Percentiles rank a stretch among this genome's conserved stretches.
Conservation (phyloP, 1,140 invertebrate species). For the Carcinoscorpius rotundicauda region DNA sequence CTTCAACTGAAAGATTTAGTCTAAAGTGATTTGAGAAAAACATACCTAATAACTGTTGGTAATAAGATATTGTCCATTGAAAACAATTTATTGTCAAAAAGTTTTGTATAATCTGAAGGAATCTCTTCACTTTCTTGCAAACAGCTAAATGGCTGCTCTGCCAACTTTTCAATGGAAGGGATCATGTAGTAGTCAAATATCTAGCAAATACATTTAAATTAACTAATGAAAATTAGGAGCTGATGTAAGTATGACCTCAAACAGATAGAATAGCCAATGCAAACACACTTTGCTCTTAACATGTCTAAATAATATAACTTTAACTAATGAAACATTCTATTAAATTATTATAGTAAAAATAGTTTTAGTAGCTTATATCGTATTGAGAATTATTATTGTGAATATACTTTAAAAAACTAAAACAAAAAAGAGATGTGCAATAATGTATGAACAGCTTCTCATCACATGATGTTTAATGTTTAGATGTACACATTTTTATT, state of each 20-base stretch:
- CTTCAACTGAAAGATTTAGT: no score
- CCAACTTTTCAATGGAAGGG: slow-evolving; percentile 73
- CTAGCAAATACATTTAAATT: slow-evolving; percentile 26
- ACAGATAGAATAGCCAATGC: slow-evolving; percentile 10
- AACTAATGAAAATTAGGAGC: no score
- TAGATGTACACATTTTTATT: no score
- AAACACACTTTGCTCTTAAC: neutral
- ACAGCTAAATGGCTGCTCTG: slow-evolving; percentile 68
- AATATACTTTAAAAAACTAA: no score
- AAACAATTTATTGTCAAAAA: slow-evolving; percentile 80
- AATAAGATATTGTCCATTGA: slow-evolving; percentile 74
- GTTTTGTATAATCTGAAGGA: slow-evolving; percentile 60
- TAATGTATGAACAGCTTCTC: no score
- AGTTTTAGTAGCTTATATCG: no score
- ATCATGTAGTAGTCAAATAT: slow-evolving; percentile 83
- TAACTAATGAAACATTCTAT: no score
- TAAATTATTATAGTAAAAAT: no score
- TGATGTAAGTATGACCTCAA: slow-evolving; percentile 32
- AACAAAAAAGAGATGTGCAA: no score
- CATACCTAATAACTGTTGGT: slow-evolving; percentile 63
- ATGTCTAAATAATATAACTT: neutral
- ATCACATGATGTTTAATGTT: no score
- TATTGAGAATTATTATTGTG: no score
- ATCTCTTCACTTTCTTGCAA: slow-evolving; percentile 68
- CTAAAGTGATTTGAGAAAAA: neutral